Percentiles rank a stretch among this genome's conserved stretches.
Conservation (phyloP, 2,797 vertebrate genomes). For the Parauchenoglanis ngamensis region DNA sequence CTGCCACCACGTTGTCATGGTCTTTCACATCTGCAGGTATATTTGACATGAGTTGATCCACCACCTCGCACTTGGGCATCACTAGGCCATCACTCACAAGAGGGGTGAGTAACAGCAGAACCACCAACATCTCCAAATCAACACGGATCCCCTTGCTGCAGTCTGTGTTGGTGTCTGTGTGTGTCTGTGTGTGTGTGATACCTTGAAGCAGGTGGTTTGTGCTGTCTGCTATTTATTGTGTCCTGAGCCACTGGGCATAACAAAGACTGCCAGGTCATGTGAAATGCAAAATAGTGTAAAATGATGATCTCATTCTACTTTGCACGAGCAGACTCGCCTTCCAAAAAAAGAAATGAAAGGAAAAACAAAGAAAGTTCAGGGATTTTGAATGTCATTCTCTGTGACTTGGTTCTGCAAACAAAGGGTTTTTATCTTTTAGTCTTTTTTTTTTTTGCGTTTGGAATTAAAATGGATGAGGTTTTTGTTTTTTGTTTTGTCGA, state of each 20-base stretch:
- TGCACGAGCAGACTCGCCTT: background rate
- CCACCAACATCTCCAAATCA: constrained; percentile 57
- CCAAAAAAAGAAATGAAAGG: background rate
- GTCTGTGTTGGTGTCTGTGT: background rate
- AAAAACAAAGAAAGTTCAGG: background rate
- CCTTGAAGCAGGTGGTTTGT: background rate
- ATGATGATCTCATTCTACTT: constrained; percentile 21
- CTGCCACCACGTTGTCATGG: background rate
- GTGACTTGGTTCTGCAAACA: background rate
- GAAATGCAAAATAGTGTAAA: background rate
- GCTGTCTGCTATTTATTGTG: constrained; percentile 2
- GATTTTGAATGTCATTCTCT: constrained; percentile 10
- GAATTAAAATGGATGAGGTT: background rate
- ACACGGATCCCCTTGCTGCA: constrained; percentile 27
- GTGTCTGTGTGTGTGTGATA: background rate
- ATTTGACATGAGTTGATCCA: background rate
- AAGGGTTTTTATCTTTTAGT: background rate
- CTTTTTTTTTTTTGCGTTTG: background rate
- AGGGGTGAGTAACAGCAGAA: constrained; percentile 46
- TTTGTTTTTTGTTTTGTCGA: background rate
- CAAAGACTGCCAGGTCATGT: background rate
- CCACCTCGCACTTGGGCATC: constrained; percentile 57
- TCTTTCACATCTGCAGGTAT: accelerated
- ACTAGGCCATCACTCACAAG: constrained; percentile 42
- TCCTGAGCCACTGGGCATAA: background rate